phyloP scores from a whole-genome alignment of 2,888 invertebrate species.

The Poecilobothrus nobilitatus region DNA sequence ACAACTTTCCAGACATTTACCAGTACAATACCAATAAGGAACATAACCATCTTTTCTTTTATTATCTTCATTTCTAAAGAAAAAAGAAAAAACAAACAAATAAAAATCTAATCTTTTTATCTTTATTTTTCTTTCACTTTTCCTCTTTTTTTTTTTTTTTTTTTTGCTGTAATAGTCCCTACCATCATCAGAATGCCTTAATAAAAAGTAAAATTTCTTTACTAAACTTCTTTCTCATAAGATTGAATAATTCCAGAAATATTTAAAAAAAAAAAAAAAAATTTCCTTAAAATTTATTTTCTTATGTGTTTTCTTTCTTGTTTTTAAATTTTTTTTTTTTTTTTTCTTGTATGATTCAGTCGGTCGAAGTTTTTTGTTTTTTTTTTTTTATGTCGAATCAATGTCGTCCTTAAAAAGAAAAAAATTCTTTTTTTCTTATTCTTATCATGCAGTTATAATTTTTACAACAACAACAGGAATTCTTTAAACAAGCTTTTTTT shows the following conservation, averaged over 20 bases:
- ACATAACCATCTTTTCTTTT: background rate
- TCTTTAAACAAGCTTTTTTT: too few species aligned
- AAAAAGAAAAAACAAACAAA: background rate
- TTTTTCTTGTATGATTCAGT: too few species aligned
- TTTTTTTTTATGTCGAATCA: too few species aligned
- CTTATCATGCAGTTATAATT: too few species aligned
- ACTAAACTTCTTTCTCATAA: background rate
- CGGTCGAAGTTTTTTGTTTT: too few species aligned
- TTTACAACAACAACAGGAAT: too few species aligned
- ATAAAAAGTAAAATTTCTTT: background rate
- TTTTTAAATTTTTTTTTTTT: too few species aligned
- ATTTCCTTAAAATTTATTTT: background rate
- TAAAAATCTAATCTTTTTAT: conserved; percentile 2
- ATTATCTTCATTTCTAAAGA: background rate
- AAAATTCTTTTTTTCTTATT: too few species aligned
- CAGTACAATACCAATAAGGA: background rate
- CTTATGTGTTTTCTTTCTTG: background rate
- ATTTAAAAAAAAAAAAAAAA: too few species aligned
- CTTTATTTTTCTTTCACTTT: background rate
- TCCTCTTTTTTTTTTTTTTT: background rate
- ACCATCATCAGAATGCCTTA: background rate
- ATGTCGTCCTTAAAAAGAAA: too few species aligned
- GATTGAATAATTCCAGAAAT: too few species aligned
- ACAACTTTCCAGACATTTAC: background rate
- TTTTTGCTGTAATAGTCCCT: background rate